These are phyloP conservation scores for Atta colombica DNA, from an alignment of 1,140 invertebrate genomes.

Conservation along the genomic window DNA sequence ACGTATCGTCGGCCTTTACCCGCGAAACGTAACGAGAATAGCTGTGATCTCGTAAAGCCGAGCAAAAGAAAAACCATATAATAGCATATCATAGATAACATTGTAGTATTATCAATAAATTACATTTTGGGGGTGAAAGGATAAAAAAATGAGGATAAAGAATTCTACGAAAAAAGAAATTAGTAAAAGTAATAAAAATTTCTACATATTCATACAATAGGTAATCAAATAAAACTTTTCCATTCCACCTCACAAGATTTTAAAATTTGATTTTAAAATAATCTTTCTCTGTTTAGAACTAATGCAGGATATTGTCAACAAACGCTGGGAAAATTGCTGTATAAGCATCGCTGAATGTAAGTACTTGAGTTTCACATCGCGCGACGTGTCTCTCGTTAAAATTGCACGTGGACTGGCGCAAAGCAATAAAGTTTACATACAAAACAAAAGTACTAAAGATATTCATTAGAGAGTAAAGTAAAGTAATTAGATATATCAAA, in stretches of 20 bases:
- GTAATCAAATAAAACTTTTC: not conserved
- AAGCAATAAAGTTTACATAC: conserved; percentile 26
- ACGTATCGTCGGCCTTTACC: conserved; percentile 7
- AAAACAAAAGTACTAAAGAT: conserved; percentile 60
- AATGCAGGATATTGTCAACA: not conserved
- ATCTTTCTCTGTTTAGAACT: not conserved
- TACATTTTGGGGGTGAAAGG: not conserved
- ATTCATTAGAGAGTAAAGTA: conserved; percentile 39
- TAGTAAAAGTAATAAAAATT: not conserved
- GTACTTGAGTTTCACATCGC: conserved; percentile 8
- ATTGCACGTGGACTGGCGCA: conserved; percentile 10
- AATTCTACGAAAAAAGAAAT: conserved; percentile 1
- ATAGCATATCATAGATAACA: not conserved
- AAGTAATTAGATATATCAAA: conserved; percentile 62
- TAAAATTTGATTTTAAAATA: not conserved
- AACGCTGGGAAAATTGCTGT: not conserved
- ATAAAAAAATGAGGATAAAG: not conserved
- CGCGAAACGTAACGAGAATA: conserved; percentile 17
- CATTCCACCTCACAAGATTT: not conserved
- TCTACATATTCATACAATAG: not conserved
- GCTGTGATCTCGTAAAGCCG: not conserved
- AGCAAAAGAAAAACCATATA: not conserved
- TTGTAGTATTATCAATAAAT: not conserved
- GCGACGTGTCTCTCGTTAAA: conserved; percentile 13
- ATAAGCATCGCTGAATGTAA: not conserved